A percentile compares a stretch with the other conserved stretches of the same genome.
phyloP scores from a whole-genome alignment of 2,888 invertebrate species.

The Yponomeuta plumbellus region DNA sequence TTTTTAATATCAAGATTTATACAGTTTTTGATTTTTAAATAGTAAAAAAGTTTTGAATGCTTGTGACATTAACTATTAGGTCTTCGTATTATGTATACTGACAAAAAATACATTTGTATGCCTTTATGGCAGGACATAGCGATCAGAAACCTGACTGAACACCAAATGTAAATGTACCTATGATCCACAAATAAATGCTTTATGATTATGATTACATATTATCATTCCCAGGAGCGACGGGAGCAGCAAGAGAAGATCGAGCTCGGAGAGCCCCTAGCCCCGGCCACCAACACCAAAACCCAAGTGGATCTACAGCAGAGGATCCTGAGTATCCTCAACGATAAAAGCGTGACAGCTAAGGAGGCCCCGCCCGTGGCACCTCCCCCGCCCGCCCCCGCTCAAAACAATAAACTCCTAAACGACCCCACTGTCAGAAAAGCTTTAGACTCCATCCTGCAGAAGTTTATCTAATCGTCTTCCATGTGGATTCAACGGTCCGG shows the following conservation, averaged over 20 bases:
- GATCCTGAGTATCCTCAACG: slow-evolving; percentile 86
- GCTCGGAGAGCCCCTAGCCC: slow-evolving; percentile 79
- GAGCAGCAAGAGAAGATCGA: slow-evolving; percentile 86
- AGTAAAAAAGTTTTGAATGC: no score
- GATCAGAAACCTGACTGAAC: no score
- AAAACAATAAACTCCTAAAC: slow-evolving; percentile 75
- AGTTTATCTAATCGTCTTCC: slow-evolving; percentile 39
- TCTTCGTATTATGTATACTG: no score
- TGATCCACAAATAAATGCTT: no score
- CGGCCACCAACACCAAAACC: slow-evolving; percentile 64
- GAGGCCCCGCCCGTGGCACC: slow-evolving; percentile 39
- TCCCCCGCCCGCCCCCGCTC: slow-evolving; percentile 29
- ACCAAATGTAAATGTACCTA: no score
- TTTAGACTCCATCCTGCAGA: slow-evolving; percentile 80
- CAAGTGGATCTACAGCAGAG: slow-evolving; percentile 85
- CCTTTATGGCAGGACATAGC: no score
- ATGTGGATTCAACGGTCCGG: not conserved
- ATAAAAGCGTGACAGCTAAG: slow-evolving; percentile 65
- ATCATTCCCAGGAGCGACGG: slow-evolving; percentile 77
- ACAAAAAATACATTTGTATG: no score
- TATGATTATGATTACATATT: not conserved
- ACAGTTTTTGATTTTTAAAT: no score
- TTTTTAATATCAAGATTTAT: no score
- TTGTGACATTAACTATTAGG: no score
- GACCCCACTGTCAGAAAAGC: slow-evolving; percentile 89